Evolutionary conservation across 2,888 invertebrate species (phyloP).

Genomic region (Elegia similella): DNA sequence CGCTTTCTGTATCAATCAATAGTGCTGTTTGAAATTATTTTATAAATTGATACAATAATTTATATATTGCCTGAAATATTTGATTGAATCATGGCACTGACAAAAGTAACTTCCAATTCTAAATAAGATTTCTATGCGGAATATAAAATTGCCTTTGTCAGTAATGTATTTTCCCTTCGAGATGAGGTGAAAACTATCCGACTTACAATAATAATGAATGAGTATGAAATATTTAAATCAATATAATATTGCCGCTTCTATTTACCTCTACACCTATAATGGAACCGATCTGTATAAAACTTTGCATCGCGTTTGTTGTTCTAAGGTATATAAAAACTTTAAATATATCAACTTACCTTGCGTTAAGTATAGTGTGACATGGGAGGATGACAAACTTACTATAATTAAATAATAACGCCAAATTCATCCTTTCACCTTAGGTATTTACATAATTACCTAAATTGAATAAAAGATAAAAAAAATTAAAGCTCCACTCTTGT

Average conservation of each 20-base stretch:
- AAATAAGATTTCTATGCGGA: conserved; percentile 35
- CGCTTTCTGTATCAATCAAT: conserved; percentile 36
- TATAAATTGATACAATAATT: conserved; percentile 27
- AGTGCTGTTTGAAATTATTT: conserved; percentile 45
- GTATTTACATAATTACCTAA: conserved; percentile 67
- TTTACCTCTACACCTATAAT: conserved; percentile 26
- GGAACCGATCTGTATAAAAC: conserved; percentile 34
- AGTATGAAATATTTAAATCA: conserved; percentile 32
- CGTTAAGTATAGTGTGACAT: conserved; percentile 38
- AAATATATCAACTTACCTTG: conserved; percentile 43
- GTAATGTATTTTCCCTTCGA: conserved; percentile 23
- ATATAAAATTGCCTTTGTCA: conserved; percentile 44
- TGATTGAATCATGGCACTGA: conserved; percentile 49
- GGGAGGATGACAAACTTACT: conserved; percentile 45
- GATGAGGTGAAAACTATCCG: conserved; percentile 9
- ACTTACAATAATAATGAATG: conserved; percentile 26
- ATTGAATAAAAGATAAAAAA: conserved; percentile 39
- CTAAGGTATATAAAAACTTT: conserved; percentile 34
- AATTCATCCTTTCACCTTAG: conserved; percentile 60
- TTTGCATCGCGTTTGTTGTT: conserved; percentile 19
- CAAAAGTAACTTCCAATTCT: conserved; percentile 45
- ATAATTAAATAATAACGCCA: conserved; percentile 43
- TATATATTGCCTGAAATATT: conserved; percentile 18
- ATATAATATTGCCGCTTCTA: conserved; percentile 31
- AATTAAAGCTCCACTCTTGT: conserved; percentile 62